A percentile compares a stretch with the other conserved stretches of the same genome.
These are phyloP conservation scores for Tenthredo amoena DNA, from an alignment of 2,888 invertebrate species.

Conservation along the genomic window DNA sequence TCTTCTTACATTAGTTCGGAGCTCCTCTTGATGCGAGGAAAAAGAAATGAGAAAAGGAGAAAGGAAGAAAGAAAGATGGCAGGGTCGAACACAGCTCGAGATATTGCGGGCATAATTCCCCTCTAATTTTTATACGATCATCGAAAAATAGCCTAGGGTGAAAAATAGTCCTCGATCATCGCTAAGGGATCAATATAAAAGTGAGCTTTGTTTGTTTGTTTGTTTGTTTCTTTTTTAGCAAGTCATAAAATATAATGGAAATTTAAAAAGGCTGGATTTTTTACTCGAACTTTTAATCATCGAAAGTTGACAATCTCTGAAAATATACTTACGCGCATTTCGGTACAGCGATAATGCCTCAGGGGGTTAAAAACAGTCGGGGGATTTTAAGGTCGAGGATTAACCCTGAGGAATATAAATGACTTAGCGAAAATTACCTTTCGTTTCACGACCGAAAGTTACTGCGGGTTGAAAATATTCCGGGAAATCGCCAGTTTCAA, in stretches of 20 bases:
- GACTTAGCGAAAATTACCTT: constrained; percentile 24
- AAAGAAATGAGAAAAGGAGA: not conserved
- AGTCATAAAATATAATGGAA: not conserved
- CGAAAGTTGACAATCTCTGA: not conserved
- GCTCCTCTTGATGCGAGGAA: constrained; percentile 15
- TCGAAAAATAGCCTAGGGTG: not conserved
- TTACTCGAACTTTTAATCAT: not conserved
- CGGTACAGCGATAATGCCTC: not conserved
- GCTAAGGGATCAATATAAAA: not conserved
- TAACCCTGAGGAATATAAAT: constrained; percentile 55
- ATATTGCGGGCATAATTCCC: not conserved
- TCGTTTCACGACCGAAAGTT: not conserved
- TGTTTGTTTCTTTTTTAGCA: not conserved
- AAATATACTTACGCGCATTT: not conserved
- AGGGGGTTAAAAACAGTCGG: not conserved
- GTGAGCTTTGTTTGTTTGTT: not conserved
- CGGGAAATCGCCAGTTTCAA: not conserved
- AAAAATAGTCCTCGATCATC: not conserved
- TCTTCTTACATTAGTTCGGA: constrained; percentile 41
- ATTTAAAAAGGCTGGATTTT: not conserved
- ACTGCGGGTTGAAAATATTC: constrained; percentile 6
- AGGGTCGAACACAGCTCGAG: not conserved
- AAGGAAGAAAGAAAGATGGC: not conserved
- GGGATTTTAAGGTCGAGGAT: constrained; percentile 42
- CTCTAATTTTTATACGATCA: not conserved